Percentiles rank a stretch among this genome's conserved stretches.
These are phyloP conservation scores for Rhabditoides inermis DNA, from an alignment of 2,888 invertebrate genomes.

Conservation along the genomic window DNA sequence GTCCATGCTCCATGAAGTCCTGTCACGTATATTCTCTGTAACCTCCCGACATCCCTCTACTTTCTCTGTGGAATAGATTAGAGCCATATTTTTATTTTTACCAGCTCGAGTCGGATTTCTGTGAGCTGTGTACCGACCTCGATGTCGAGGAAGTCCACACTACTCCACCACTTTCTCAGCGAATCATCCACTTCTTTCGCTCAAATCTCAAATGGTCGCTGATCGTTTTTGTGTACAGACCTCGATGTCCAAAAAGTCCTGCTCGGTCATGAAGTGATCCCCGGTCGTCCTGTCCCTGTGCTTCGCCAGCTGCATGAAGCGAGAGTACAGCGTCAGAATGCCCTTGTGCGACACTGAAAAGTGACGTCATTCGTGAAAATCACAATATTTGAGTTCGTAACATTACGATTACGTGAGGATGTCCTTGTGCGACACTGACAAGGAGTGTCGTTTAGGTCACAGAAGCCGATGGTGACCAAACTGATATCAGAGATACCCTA, in stretches of 20 bases:
- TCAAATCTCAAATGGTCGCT: not conserved
- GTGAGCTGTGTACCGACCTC: too few relatives aligned
- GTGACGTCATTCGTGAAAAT: not conserved
- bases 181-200: not conserved
- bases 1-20: too few relatives aligned
- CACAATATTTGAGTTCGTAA: constrained; percentile 7
- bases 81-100: too few relatives aligned
- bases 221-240: not conserved
- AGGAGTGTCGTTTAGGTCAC: too few relatives aligned
- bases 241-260: constrained; percentile 73
- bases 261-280: constrained; percentile 62
- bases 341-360: constrained; percentile 42
- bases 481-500: too few relatives aligned
- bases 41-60: too few relatives aligned
- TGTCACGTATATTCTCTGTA: too few relatives aligned
- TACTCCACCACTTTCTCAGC: not conserved
- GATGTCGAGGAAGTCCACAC: constrained; percentile 5
- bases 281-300: constrained; percentile 38
- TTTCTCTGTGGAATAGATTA: too few relatives aligned
- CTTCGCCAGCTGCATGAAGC: constrained; percentile 41
- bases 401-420: too few relatives aligned
- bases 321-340: constrained; percentile 40
- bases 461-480: too few relatives aligned
- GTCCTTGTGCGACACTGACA: too few relatives aligned
- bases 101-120: too few relatives aligned